Percentiles rank a stretch among this genome's conserved stretches.
Conservation (phyloP, 1,140 invertebrate species). For the Pseudachorutes palmiensis region DNA sequence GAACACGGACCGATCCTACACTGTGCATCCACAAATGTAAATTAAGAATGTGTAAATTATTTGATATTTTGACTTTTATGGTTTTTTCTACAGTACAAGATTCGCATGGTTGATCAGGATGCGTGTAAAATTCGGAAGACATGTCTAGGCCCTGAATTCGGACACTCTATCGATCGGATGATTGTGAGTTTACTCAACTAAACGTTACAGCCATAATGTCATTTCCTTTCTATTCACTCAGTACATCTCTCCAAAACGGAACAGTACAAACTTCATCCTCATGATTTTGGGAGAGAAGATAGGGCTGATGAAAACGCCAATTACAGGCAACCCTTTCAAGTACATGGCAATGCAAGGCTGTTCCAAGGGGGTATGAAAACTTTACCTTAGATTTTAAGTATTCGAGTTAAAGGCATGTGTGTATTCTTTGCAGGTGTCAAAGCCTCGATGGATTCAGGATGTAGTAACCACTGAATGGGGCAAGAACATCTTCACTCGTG, state of each 20-base stretch:
- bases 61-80: background rate
- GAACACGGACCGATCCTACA: conserved; percentile 39
- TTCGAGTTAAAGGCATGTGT: background rate
- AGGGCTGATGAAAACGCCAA: conserved; percentile 27
- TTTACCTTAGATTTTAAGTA: background rate
- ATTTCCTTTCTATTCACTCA: background rate
- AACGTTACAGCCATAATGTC: background rate
- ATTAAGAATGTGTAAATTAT: background rate
- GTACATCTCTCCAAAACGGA: background rate
- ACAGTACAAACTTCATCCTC: conserved; percentile 20
- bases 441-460: no score
- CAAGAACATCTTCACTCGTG: no score
- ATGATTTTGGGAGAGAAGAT: conserved; percentile 21
- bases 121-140: conserved; percentile 49
- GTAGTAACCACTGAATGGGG: no score
- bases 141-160: conserved; percentile 56
- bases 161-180: conserved; percentile 49
- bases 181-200: conserved; percentile 46
- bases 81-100: conserved; percentile 25
- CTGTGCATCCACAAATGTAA: conserved; percentile 47
- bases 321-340: conserved; percentile 65
- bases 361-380: conserved; percentile 45
- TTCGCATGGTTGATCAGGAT: conserved; percentile 26
- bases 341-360: conserved; percentile 57
- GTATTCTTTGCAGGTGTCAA: no score